These are phyloP conservation scores for Xenus cinereus DNA, from an alignment of 2,113 vertebrate genomes.

Conservation along the genomic window DNA sequence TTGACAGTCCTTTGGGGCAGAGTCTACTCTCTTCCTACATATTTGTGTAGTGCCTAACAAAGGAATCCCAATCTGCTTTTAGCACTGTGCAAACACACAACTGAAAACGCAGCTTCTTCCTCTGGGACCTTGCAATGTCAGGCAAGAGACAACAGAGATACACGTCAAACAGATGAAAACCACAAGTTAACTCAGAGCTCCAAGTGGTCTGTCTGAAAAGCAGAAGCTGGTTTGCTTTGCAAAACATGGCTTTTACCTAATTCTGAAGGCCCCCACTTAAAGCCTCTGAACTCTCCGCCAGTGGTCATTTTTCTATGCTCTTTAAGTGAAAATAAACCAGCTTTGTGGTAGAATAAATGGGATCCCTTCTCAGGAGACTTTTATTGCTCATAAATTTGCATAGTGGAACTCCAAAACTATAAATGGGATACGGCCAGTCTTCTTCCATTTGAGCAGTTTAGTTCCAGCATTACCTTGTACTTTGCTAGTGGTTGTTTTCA, in stretches of 20 bases:
- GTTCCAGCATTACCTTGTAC: neutral
- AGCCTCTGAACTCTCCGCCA: neutral
- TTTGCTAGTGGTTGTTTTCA: neutral
- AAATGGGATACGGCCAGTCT: neutral
- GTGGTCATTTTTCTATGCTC: neutral
- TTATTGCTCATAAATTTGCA: neutral
- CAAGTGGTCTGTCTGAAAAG: neutral
- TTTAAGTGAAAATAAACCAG: neutral
- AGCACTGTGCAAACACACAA: constrained; percentile 34
- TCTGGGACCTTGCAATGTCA: constrained; percentile 20
- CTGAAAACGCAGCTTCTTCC: constrained; percentile 32
- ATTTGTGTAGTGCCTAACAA: constrained; percentile 17
- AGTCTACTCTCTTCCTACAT: neutral
- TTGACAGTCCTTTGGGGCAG: constrained; percentile 28
- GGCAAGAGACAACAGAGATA: constrained; percentile 1
- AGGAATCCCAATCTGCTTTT: constrained; percentile 48
- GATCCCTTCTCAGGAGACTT: neutral
- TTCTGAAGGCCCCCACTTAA: neutral
- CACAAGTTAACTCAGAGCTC: neutral
- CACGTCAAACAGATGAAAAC: neutral
- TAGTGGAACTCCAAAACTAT: neutral
- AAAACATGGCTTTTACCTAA: neutral
- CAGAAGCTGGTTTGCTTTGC: neutral
- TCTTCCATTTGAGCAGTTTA: neutral
- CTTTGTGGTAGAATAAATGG: neutral